phyloP scores from a whole-genome alignment of 1,140 invertebrate species.

The Thereuonema tuberculata region DNA sequence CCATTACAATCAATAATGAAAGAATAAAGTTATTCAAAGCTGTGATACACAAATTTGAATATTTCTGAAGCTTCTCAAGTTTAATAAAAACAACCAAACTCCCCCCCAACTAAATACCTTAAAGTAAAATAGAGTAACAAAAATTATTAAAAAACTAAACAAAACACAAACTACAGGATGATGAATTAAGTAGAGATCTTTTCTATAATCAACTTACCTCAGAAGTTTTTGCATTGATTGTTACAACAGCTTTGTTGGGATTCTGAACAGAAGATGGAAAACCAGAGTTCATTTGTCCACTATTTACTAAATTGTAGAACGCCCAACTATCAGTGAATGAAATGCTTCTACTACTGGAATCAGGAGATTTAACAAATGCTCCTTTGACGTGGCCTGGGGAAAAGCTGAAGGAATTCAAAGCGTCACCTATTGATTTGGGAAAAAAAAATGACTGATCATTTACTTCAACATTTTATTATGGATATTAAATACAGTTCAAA shows the following conservation, averaged over 20 bases:
- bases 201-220: conserved; percentile 24
- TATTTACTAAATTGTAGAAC: conserved; percentile 24
- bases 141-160: too few species aligned
- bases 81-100: too few species aligned
- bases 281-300: neutral
- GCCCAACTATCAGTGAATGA: conserved; percentile 25
- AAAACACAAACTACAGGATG: too few species aligned
- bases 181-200: too few species aligned
- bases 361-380: conserved; percentile 17
- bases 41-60: too few species aligned
- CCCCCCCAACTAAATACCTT: too few species aligned
- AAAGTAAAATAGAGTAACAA: too few species aligned
- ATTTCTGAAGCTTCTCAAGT: too few species aligned
- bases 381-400: conserved; percentile 17
- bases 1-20: too few species aligned
- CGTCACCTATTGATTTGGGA: conserved; percentile 12
- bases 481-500: too few species aligned
- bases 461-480: neutral
- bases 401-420: conserved; percentile 25
- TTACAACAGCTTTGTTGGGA: conserved; percentile 32
- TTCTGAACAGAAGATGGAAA: conserved; percentile 25
- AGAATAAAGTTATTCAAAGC: too few species aligned
- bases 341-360: conserved; percentile 3
- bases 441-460: neutral
- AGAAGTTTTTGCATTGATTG: conserved; percentile 30